These are phyloP conservation scores for Trogon surrucura DNA, from an alignment of 2,113 vertebrate species.

Conservation along the genomic window DNA sequence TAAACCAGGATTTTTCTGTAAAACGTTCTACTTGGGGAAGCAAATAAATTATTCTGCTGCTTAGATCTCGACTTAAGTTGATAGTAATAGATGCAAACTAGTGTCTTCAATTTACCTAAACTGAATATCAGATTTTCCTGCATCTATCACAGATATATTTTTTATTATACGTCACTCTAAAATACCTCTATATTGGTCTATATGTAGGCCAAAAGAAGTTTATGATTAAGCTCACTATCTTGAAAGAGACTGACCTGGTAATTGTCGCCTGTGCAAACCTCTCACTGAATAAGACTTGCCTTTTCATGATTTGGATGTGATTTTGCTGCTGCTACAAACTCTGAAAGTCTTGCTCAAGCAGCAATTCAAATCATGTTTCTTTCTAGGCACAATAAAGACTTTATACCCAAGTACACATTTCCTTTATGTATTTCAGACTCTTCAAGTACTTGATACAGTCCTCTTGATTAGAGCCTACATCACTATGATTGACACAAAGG, in stretches of 20 bases:
- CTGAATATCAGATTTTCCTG: neutral
- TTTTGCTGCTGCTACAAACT: neutral
- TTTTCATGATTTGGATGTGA: neutral
- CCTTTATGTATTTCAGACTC: neutral
- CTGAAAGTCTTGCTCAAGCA: neutral
- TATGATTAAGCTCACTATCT: neutral
- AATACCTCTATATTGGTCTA: neutral
- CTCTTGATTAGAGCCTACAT: neutral
- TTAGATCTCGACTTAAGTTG: neutral
- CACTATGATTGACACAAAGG: neutral
- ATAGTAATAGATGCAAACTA: neutral
- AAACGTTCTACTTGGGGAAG: neutral
- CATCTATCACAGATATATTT: neutral
- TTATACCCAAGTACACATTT: neutral
- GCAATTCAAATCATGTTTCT: neutral
- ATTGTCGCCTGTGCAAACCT: neutral
- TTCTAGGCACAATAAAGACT: neutral
- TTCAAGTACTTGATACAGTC: neutral
- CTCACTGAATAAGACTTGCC: neutral
- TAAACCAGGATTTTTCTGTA: neutral
- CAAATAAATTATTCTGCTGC: neutral
- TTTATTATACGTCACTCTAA: neutral
- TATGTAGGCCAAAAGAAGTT: neutral
- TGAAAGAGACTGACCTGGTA: neutral
- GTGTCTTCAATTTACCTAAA: neutral